phyloP scores from a whole-genome alignment of 2,797 vertebrate species.

The Galagoides demidoff region DNA sequence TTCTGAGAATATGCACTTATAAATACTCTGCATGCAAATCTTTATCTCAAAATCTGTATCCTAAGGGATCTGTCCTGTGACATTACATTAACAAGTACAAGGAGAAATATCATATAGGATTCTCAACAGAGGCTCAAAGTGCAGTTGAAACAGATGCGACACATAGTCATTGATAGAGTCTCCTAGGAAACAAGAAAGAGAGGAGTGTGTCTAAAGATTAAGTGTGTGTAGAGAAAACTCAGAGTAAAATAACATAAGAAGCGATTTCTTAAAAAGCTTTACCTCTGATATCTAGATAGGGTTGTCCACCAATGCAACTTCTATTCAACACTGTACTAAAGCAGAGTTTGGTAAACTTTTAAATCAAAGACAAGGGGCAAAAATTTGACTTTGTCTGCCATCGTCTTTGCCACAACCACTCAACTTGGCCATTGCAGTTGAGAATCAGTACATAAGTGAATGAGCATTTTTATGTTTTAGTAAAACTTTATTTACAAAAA shows the following conservation, averaged over 20 bases:
- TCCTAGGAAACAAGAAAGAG: slow-evolving; percentile 71
- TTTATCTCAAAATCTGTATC: slow-evolving; percentile 37
- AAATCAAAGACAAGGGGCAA: not conserved
- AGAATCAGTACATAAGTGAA: not conserved
- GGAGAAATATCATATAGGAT: slow-evolving; percentile 11
- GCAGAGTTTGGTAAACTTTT: not conserved
- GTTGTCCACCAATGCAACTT: not conserved
- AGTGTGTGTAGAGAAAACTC: slow-evolving; percentile 13
- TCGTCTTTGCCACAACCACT: not conserved
- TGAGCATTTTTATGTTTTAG: not conserved
- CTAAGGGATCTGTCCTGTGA: slow-evolving; percentile 56
- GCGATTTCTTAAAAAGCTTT: not conserved
- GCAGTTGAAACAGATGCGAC: slow-evolving; percentile 61
- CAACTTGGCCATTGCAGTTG: not conserved
- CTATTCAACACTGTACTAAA: not conserved
- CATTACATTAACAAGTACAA: slow-evolving; percentile 74
- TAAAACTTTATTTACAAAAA: not conserved
- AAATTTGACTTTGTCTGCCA: not conserved
- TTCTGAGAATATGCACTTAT: slow-evolving; percentile 15
- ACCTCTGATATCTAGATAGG: not conserved
- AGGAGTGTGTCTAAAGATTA: slow-evolving; percentile 53
- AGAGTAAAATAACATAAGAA: slow-evolving; percentile 13
- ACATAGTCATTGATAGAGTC: slow-evolving; percentile 68
- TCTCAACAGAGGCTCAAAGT: slow-evolving; percentile 62
- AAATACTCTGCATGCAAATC: slow-evolving; percentile 42